A percentile compares a stretch with the other conserved stretches of the same genome.
Evolutionary conservation across 1,140 invertebrate species (phyloP).

Genomic region (Drosophila lacertosa): DNA sequence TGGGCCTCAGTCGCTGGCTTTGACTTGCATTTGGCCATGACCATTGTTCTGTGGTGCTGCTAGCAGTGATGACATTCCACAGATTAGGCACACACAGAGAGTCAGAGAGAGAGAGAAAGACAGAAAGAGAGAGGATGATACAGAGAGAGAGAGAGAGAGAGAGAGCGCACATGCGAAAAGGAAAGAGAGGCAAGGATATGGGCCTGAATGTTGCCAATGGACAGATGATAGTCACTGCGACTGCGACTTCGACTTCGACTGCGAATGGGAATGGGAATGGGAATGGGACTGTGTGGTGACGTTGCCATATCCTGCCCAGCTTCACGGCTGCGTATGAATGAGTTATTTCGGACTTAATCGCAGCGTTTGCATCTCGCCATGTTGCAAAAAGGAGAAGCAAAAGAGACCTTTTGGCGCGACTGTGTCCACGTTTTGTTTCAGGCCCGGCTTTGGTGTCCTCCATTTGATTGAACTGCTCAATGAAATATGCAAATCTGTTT

Average conservation of each 20-base stretch:
- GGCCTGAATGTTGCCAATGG: constrained; percentile 28
- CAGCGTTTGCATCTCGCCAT: constrained; percentile 65
- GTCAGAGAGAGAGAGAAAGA: constrained; percentile 1
- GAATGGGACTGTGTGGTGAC: too few relatives aligned
- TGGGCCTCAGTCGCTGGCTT: constrained; percentile 3
- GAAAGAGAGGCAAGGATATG: neutral
- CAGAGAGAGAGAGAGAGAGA: neutral
- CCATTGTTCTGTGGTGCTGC: constrained; percentile 73
- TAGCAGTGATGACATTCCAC: constrained; percentile 72
- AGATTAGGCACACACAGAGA: constrained; percentile 55
- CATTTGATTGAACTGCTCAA: constrained; percentile 83
- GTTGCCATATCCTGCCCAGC: constrained; percentile 51
- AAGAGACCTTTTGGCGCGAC: constrained; percentile 37
- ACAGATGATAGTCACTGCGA: constrained; percentile 17
- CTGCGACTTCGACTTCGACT: too few relatives aligned
- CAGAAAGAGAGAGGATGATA: too few relatives aligned
- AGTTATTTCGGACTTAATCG: constrained; percentile 82
- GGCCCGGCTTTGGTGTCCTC: constrained; percentile 67
- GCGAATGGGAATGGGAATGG: too few relatives aligned
- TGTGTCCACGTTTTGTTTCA: constrained; percentile 49
- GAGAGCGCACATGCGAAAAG: too few relatives aligned
- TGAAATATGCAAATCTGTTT: constrained; percentile 83
- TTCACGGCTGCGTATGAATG: constrained; percentile 76
- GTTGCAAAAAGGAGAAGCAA: constrained; percentile 35
- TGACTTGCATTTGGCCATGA: constrained; percentile 34